Conservation (phyloP, 2,797 vertebrate species). For the Cossypha dichroa region DNA sequence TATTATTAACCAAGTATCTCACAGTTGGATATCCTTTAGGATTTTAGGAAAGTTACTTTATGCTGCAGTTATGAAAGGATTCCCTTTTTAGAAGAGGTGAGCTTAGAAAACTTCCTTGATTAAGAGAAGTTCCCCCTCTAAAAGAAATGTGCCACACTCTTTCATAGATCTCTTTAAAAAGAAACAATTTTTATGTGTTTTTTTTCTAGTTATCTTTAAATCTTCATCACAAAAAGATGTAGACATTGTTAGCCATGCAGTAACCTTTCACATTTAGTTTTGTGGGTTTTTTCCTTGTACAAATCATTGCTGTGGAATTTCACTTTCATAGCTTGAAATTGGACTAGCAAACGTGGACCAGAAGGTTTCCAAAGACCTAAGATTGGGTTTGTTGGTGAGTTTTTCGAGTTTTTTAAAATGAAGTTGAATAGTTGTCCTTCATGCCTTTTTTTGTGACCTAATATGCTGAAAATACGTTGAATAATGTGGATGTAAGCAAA, state of each 20-base stretch:
- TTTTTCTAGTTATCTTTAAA: neutral
- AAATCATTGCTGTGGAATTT: neutral
- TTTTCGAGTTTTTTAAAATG: neutral
- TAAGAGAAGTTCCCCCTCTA: neutral
- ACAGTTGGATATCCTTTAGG: neutral
- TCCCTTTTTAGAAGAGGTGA: neutral
- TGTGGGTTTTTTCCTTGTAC: neutral
- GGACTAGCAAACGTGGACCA: neutral
- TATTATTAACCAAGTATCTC: neutral
- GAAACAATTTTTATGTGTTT: neutral
- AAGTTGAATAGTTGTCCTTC: neutral
- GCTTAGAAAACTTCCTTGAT: neutral
- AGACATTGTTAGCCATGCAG: neutral
- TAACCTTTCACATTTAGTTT: neutral
- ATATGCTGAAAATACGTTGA: neutral
- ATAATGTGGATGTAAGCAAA: neutral
- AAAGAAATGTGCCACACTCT: neutral
- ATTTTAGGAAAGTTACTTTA: neutral
- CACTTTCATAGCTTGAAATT: neutral
- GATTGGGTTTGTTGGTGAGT: rapidly evolving
- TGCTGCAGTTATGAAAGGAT: neutral
- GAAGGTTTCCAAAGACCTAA: neutral
- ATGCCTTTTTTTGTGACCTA: neutral
- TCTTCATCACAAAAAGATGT: neutral
- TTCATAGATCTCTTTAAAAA: neutral